Conservation (phyloP, 2,888 invertebrate species). For the Peribatodes rhomboidaria region DNA sequence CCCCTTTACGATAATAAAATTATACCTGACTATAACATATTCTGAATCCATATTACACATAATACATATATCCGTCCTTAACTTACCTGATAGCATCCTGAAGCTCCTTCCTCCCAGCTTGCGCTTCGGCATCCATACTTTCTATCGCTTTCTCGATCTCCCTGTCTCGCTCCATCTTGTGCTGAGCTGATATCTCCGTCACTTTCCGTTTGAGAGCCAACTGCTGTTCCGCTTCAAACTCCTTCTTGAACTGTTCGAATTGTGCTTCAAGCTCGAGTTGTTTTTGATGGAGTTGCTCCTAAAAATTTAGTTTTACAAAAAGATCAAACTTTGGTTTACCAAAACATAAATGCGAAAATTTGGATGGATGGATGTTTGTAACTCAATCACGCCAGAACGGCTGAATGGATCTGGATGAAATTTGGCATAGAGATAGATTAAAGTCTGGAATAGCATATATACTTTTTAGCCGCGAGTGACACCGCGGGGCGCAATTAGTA, state of each 20-base stretch:
- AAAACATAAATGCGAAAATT: no score
- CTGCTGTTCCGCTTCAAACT: slow-evolving; percentile 88
- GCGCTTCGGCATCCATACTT: slow-evolving; percentile 89
- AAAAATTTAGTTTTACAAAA: no score
- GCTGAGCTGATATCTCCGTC: slow-evolving; percentile 89
- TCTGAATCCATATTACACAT: no score
- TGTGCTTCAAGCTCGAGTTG: slow-evolving; percentile 88
- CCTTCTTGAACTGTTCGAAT: slow-evolving; percentile 88
- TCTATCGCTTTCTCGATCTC: slow-evolving; percentile 92
- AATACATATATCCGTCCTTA: background rate
- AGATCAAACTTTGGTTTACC: no score
- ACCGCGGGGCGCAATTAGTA: no score
- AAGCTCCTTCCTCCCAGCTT: slow-evolving; percentile 85
- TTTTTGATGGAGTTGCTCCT: slow-evolving; percentile 83
- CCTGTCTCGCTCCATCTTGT: slow-evolving; percentile 90
- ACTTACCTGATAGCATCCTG: slow-evolving; percentile 86
- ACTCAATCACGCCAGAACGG: no score
- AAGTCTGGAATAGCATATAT: no score
- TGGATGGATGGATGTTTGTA: no score
- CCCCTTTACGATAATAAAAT: no score
- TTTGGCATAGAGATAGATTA: no score
- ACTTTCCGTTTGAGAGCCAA: slow-evolving; percentile 88
- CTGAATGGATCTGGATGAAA: no score
- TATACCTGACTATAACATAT: background rate
- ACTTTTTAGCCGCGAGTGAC: no score